These are phyloP conservation scores for Solenopsis invicta DNA, from an alignment of 1,140 invertebrate species.

Conservation along the genomic window DNA sequence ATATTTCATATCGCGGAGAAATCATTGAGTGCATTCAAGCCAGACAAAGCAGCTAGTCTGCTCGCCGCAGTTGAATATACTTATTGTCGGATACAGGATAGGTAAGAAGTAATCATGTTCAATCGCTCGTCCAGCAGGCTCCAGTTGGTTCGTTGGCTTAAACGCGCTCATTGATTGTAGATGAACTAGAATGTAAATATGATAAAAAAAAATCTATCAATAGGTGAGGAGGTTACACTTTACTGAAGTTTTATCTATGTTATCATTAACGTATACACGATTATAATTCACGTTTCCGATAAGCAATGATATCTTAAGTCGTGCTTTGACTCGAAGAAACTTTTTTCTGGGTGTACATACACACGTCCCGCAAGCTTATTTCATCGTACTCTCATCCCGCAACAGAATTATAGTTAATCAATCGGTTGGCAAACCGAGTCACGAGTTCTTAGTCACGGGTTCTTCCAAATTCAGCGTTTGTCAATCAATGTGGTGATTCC, in stretches of 20 bases:
- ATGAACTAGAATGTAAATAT: conserved; percentile 25
- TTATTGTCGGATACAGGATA: too few species aligned
- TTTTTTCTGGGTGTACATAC: background rate
- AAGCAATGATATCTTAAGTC: background rate
- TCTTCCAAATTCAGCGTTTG: conserved; percentile 71
- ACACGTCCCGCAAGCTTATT: background rate
- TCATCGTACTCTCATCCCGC: background rate
- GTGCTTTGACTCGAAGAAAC: background rate
- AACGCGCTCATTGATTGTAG: too few species aligned
- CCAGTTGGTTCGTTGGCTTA: too few species aligned
- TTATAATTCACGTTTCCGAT: conserved; percentile 2
- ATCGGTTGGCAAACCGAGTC: conserved; percentile 64
- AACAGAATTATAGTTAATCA: conserved; percentile 58
- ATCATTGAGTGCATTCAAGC: background rate
- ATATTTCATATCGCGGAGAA: background rate
- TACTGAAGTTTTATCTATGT: background rate
- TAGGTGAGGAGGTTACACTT: conserved; percentile 1
- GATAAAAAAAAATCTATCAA: conserved; percentile 28
- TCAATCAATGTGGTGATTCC: conserved; percentile 73
- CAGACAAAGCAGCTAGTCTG: too few species aligned
- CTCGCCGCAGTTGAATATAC: too few species aligned
- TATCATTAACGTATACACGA: background rate
- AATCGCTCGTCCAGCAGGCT: too few species aligned
- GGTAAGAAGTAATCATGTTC: too few species aligned
- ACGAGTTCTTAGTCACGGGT: conserved; percentile 64